These are phyloP conservation scores for Rhincodon typus DNA, from an alignment of 2,797 vertebrate species.

Conservation along the genomic window DNA sequence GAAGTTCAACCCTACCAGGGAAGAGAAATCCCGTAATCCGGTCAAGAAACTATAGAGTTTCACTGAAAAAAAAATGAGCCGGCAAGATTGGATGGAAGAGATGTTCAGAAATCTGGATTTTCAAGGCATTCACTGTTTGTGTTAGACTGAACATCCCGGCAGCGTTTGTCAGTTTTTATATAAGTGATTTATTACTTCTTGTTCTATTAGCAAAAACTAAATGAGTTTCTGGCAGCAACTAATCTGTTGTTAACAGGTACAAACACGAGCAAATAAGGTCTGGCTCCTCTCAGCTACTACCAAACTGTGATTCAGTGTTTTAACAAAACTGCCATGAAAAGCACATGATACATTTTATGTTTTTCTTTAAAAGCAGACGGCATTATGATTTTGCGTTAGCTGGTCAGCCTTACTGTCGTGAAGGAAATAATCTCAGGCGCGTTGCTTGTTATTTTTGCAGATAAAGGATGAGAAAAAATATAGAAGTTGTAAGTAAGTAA, in stretches of 20 bases:
- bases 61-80: not conserved
- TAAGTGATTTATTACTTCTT: constrained; percentile 36
- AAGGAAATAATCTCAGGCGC: not conserved
- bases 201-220: constrained; percentile 35
- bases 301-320: constrained; percentile 13
- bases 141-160: not conserved
- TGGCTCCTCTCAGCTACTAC: constrained; percentile 13
- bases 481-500: no score
- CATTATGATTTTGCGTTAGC: not conserved
- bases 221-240: constrained; percentile 37
- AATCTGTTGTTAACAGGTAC: constrained; percentile 37
- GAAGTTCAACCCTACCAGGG: constrained; percentile 48
- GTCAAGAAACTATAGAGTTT: constrained; percentile 46
- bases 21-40: constrained; percentile 42
- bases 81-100: constrained; percentile 41
- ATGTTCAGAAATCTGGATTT: constrained; percentile 47
- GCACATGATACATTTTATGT: not conserved
- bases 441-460: not conserved
- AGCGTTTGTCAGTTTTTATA: constrained; percentile 36
- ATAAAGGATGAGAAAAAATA: not conserved
- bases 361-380: no score
- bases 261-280: constrained; percentile 13
- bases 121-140: constrained; percentile 35
- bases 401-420: not conserved
- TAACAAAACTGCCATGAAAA: not conserved